Conservation (phyloP, 1,140 invertebrate species). For the Dendroctonus ponderosae region DNA sequence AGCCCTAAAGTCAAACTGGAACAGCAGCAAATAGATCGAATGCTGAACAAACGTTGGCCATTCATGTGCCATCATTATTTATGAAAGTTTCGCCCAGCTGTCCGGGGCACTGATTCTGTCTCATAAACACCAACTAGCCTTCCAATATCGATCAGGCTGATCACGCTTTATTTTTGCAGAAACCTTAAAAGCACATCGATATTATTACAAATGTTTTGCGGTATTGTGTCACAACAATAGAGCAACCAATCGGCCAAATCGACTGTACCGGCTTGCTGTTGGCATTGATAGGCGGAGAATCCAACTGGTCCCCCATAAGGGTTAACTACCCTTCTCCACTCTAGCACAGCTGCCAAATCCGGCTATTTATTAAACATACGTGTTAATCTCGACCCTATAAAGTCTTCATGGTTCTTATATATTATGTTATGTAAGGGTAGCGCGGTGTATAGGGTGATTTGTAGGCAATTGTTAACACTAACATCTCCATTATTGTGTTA, state of each 20-base stretch:
- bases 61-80: too few relatives aligned
- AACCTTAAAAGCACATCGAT: constrained; percentile 46
- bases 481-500: constrained; percentile 40
- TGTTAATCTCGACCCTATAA: constrained; percentile 44
- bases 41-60: too few relatives aligned
- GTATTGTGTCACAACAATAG: constrained; percentile 44
- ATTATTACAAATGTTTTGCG: constrained; percentile 44
- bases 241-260: constrained; percentile 12
- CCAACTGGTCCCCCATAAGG: constrained; percentile 23
- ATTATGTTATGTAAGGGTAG: constrained; percentile 29
- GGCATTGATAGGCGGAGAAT: not conserved
- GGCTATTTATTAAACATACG: constrained; percentile 50
- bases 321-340: constrained; percentile 42
- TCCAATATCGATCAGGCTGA: constrained; percentile 26
- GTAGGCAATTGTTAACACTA: constrained; percentile 41
- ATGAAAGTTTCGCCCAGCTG: too few relatives aligned
- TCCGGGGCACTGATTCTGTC: not conserved
- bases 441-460: constrained; percentile 36
- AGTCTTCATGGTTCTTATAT: constrained; percentile 35
- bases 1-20: too few relatives aligned
- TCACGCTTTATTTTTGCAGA: constrained; percentile 36
- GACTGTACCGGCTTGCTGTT: not conserved
- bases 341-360: constrained; percentile 44
- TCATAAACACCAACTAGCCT: constrained; percentile 31
- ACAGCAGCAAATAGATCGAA: too few relatives aligned